Evolutionary conservation across 2,888 invertebrate species (phyloP), one percentile per base, ranked within the genome.

Genomic region (Trachelus stipa): DNA sequence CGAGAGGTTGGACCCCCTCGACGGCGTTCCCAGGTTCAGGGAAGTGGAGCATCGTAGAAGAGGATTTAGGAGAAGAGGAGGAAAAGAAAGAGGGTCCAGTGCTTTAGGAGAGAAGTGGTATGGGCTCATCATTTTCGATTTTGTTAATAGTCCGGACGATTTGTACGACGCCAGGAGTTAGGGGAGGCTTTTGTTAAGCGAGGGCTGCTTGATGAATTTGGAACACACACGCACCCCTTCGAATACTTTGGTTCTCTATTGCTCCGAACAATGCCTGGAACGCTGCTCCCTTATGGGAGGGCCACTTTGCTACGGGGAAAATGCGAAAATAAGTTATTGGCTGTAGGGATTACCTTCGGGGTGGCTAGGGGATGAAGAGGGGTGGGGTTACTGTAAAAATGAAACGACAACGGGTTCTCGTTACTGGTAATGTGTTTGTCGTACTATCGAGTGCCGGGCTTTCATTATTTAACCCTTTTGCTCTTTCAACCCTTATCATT

Each of bases 151-250:
- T 69, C n/a, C 31, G 12, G 69, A 15, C 77, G 74, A 77, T 77
- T 77, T 77, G 77, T 77, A 75, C 37, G 31, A 23, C 40, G 71
- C 30, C 30, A 11, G 69, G 69, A 33, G n/a, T 69, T 69, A 69
- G 31, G 33, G 30, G 30, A 37, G 69, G 73, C 78, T 78, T 78
- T 78, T 78, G 78, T 78, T 73, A 35, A 69, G 69, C 2, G 69
- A 56, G 77, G 78, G 73, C 69, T 75, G 75, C 69, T 77, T 78
- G 78, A 78, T 78, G 78, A 75, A 78, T 78, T 78, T 40, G 15
- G 78, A 78, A 76, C 78, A 73, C 78, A 75, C 78, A 78, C 78
- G 78, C 78, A 78, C 75, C 56, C 34, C 73, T 71, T 33, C 73
- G 31, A 30, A 31, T 35, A 33, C 34, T n/a, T 40, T 40, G 40